Conservation (phyloP, 2,797 vertebrate genomes). For the Fundulus diaphanus region DNA sequence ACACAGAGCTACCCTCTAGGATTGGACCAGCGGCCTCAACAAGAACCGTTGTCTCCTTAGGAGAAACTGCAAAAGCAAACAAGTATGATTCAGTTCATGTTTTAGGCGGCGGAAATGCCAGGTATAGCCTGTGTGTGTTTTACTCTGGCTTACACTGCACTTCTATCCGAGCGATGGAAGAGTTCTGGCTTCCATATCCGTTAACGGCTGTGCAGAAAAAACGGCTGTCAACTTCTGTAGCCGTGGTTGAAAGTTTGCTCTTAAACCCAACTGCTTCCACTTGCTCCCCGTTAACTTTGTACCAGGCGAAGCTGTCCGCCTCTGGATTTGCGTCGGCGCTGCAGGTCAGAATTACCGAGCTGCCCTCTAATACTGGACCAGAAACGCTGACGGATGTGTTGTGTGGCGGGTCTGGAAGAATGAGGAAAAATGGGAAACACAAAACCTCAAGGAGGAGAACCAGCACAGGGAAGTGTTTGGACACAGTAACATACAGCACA, state of each 20-base stretch:
- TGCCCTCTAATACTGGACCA: constrained; percentile 56
- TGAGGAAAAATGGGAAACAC: background rate
- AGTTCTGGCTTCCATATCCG: constrained; percentile 65
- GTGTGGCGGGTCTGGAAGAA: constrained; percentile 66
- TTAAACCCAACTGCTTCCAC: constrained; percentile 26
- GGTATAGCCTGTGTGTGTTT: background rate
- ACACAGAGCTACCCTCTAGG: constrained; percentile 59
- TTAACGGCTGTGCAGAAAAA: constrained; percentile 67
- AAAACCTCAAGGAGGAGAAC: background rate
- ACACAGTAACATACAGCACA: background rate
- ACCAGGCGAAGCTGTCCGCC: constrained; percentile 66
- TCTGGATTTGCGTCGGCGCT: constrained; percentile 58
- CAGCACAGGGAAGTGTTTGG: background rate
- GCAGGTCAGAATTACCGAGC: constrained; percentile 64
- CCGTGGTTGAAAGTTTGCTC: constrained; percentile 2
- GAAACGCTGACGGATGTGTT: constrained; percentile 55
- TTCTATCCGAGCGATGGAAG: constrained; percentile 58
- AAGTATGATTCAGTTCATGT: background rate
- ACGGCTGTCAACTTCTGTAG: constrained; percentile 41
- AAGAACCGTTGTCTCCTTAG: constrained; percentile 55
- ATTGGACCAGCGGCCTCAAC: constrained; percentile 37
- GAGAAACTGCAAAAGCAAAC: constrained; percentile 61
- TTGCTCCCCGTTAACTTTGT: constrained; percentile 46
- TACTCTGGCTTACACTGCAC: constrained; percentile 65
- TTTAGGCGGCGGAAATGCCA: background rate